phyloP scores from a whole-genome alignment of 1,140 invertebrate species.

The Macrotrachela quadricornifera region DNA sequence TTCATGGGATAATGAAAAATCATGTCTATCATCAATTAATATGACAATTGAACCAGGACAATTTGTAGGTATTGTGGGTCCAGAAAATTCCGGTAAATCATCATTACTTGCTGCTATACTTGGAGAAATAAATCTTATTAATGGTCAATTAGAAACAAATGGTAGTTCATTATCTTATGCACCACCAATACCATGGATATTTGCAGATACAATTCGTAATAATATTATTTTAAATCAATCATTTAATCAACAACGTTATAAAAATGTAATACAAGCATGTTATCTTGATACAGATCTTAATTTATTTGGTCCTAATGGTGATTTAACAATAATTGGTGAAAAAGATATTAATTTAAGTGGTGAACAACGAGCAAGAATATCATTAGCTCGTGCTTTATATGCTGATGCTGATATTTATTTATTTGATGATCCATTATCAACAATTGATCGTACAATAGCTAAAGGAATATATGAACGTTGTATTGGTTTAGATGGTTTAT shows the following conservation, averaged over 20 bases:
- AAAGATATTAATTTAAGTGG: conserved; percentile 61
- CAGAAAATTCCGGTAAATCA: conserved; percentile 58
- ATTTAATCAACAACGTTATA: conserved; percentile 17
- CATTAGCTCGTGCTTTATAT: conserved; percentile 50
- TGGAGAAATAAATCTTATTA: conserved; percentile 47
- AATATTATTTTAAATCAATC: conserved; percentile 60
- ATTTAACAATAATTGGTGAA: conserved; percentile 68
- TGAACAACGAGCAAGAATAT: conserved; percentile 70
- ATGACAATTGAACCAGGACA: conserved; percentile 42
- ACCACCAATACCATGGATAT: conserved; percentile 73
- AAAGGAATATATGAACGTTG: no score
- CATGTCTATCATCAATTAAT: no score
- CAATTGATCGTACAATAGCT: conserved; percentile 57
- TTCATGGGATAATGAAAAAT: no score
- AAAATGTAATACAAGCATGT: conserved; percentile 21
- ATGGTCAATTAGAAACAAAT: conserved; percentile 43
- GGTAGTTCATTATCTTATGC: conserved; percentile 68
- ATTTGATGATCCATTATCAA: conserved; percentile 56
- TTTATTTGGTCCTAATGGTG: conserved; percentile 53
- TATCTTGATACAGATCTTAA: conserved; percentile 34
- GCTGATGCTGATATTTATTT: conserved; percentile 54
- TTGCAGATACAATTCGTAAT: conserved; percentile 43
- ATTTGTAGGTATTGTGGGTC: conserved; percentile 49
- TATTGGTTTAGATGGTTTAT: conserved; percentile 39
- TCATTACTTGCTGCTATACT: conserved; percentile 57